phyloP scores from a whole-genome alignment of 2,888 invertebrate species.

The Linnaemya tessellans region DNA sequence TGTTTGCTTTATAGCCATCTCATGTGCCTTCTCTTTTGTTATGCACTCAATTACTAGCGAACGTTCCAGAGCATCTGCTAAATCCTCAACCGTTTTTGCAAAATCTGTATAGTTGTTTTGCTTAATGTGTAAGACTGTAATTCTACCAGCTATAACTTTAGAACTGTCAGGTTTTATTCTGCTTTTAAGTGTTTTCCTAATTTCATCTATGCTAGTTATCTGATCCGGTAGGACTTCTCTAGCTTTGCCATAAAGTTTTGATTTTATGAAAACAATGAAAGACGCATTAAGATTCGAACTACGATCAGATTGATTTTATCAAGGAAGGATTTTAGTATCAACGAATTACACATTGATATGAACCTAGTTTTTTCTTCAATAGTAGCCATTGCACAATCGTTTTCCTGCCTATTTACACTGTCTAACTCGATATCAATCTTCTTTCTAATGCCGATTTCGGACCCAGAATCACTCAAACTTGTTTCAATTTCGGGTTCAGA shows the following conservation, averaged over 20 bases:
- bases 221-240: neutral
- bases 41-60: neutral
- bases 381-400: conserved; percentile 21
- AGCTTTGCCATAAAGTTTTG: neutral
- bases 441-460: neutral
- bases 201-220: neutral
- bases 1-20: too few relatives aligned
- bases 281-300: too few relatives aligned
- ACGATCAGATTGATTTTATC: conserved; percentile 7
- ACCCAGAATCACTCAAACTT: neutral
- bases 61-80: neutral
- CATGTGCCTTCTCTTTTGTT: too few relatives aligned
- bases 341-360: conserved; percentile 30
- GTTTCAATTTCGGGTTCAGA: neutral
- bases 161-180: neutral
- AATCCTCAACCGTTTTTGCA: neutral
- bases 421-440: neutral
- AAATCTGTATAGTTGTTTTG: neutral
- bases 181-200: neutral
- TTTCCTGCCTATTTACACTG: neutral
- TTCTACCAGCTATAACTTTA: neutral
- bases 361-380: conserved; percentile 39
- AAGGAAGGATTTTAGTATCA: conserved; percentile 15
- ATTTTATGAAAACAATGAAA: too few relatives aligned
- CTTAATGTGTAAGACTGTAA: too few relatives aligned